Base-by-base conservation (phyloP, 2,113 vertebrate genomes). In the Hippoglossus stenolepis region DNA sequence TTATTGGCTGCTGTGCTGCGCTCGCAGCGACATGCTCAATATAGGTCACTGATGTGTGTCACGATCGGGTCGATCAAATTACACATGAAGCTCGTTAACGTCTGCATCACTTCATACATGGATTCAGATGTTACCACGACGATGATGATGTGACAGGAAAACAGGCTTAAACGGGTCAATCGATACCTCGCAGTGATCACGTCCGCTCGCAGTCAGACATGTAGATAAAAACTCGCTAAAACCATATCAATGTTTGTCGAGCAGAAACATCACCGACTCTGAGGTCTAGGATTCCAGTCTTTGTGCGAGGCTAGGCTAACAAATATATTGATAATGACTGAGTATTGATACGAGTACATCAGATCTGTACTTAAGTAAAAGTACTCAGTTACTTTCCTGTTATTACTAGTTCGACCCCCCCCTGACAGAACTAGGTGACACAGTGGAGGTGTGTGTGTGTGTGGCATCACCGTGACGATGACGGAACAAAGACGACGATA, bases 21-120 rank as follows among this genome's bases (percentile, higher is more conserved):
- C 28, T 28, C 28, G 28, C 28, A 28, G 28, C 64, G 61, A 20
- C 43, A 12, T 0, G n/a, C 18, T 90, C 73, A 89, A 85, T 87
- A 74, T 82, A 70, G 75, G 63, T 83, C 84, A 88, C 70, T 82
- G 82, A 66, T 86, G 83, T 79, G 73, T 60, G 72, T 65, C 71
- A 26, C 45, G 65, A 57, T 70, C 70, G 68, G 67, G 15, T 64
- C 14, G 13, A 64, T 73, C 45, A 38, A 73, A 40, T n/a, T 73
- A 80, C 85, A 70, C 76, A 84, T 68, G 74, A 69, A 64, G 23
- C 69, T 12, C 43, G 79, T 75, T 67, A 72, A 8, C 9, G 70
- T 71, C 77, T 79, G 68, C 68, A 72, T 72, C 68, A 18, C 49
- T 84, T 86, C 75, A 86, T 84, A 56, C 53, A 53, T 20, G 17